These are phyloP conservation scores for Columba janthina DNA, from an alignment of 2,113 vertebrate genomes.

Conservation along the genomic window DNA sequence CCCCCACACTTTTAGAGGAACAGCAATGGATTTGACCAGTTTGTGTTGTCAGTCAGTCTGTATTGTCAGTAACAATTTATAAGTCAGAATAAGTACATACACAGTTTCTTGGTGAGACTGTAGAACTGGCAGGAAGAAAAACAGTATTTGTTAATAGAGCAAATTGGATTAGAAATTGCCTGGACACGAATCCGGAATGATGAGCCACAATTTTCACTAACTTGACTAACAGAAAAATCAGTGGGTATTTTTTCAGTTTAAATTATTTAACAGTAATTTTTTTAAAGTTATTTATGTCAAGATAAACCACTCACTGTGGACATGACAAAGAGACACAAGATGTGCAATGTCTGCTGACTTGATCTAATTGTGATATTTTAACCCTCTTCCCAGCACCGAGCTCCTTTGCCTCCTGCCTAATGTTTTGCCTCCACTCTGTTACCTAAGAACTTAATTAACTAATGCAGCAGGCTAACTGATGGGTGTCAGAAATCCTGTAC, in stretches of 20 bases:
- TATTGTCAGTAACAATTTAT: not conserved
- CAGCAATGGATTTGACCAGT: not conserved
- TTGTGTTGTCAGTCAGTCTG: not conserved
- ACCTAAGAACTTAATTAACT: not conserved
- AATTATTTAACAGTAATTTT: not conserved
- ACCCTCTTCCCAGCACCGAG: not conserved
- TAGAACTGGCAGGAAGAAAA: not conserved
- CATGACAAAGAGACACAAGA: not conserved
- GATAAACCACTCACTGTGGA: not conserved
- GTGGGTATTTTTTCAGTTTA: not conserved
- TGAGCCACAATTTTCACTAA: not conserved
- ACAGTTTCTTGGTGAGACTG: not conserved
- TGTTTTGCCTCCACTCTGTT: not conserved
- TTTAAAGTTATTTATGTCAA: not conserved
- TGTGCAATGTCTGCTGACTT: not conserved
- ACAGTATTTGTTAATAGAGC: not conserved
- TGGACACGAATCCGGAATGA: not conserved
- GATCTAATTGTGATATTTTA: not conserved
- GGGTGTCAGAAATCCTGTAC: not conserved
- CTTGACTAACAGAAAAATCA: not conserved
- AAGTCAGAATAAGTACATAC: not conserved
- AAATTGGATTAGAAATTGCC: not conserved
- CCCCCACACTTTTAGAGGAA: not conserved
- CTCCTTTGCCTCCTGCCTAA: not conserved
- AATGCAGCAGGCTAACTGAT: not conserved